Conservation (phyloP, 1,140 invertebrate species). For the Cherax destructor region DNA sequence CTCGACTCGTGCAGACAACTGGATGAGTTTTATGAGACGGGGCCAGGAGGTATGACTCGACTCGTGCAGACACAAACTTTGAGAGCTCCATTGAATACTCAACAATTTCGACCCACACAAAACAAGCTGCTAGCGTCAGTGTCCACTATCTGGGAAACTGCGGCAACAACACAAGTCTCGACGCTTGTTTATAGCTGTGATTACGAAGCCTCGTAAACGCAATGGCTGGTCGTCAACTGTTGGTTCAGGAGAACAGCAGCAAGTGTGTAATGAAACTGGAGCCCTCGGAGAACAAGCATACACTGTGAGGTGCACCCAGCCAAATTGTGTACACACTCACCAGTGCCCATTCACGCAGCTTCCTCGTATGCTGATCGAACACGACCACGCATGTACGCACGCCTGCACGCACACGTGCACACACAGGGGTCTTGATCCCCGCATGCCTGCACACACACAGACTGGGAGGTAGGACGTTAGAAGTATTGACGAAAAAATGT, state of each 20-base stretch:
- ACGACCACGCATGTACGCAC: neutral
- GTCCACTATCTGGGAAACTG: neutral
- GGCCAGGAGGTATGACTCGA: too few species aligned
- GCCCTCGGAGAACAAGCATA: neutral
- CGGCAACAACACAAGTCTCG: neutral
- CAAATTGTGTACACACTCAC: neutral
- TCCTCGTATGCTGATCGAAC: neutral
- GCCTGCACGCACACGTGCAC: neutral
- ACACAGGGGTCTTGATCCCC: too few species aligned
- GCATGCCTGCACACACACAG: too few species aligned
- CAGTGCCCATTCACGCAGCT: neutral
- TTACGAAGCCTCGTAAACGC: neutral
- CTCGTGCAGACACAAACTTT: too few species aligned
- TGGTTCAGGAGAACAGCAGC: neutral
- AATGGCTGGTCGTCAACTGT: conserved; percentile 1
- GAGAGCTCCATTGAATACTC: too few species aligned
- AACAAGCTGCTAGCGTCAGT: neutral
- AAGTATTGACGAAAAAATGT: too few species aligned
- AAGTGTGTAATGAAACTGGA: neutral
- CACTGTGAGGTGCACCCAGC: neutral
- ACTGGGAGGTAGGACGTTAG: too few species aligned
- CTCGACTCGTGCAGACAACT: too few species aligned
- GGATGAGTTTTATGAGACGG: too few species aligned
- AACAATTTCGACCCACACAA: neutral
- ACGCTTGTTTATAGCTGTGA: neutral